Percentiles rank a stretch among this genome's conserved stretches.
phyloP scores from a whole-genome alignment of 2,113 vertebrate genomes.

The Alethe diademata region DNA sequence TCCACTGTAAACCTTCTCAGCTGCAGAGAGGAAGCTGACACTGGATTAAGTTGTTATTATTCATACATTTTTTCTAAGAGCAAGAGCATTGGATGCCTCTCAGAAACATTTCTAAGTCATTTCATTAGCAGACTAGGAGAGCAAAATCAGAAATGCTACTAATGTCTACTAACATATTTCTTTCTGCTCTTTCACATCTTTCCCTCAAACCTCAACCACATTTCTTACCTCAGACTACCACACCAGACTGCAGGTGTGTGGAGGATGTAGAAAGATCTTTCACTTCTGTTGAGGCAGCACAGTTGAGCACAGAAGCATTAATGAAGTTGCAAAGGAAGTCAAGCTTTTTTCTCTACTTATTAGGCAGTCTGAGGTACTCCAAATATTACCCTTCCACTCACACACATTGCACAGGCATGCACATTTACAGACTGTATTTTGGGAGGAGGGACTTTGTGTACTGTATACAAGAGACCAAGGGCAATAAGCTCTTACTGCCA shows the following conservation, averaged over 20 bases:
- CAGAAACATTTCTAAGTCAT: background rate
- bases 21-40: background rate
- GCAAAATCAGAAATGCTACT: background rate
- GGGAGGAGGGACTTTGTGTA: background rate
- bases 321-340: background rate
- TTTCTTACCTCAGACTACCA: background rate
- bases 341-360: background rate
- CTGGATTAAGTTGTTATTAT: background rate
- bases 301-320: background rate
- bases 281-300: background rate
- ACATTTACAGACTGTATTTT: background rate
- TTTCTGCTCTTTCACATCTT: background rate
- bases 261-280: conserved; percentile 15
- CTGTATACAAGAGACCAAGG: background rate
- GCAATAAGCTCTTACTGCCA: background rate
- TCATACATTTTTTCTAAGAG: background rate
- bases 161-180: background rate
- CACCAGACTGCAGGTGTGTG: conserved; percentile 12
- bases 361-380: background rate
- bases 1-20: background rate
- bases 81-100: background rate
- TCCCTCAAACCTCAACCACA: background rate
- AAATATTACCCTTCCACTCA: background rate
- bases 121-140: background rate
- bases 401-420: background rate